phyloP scores from a whole-genome alignment of 2,888 invertebrate genomes.

The Labia minor region DNA sequence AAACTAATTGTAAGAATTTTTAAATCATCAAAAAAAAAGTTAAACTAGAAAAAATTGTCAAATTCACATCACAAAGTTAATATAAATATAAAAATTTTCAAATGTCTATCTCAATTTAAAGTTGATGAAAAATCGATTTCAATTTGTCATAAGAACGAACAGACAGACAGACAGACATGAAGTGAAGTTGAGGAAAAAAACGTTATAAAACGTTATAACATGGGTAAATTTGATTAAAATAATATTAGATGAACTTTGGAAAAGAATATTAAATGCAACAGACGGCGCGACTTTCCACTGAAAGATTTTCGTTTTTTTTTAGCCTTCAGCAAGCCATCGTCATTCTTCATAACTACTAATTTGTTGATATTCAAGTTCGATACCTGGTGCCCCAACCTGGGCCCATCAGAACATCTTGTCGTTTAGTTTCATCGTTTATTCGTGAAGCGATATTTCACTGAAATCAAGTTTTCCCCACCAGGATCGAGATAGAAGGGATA shows the following conservation, averaged over 20 bases:
- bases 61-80: no score
- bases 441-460: background rate
- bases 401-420: constrained; percentile 7
- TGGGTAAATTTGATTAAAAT: background rate
- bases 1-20: no score
- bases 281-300: background rate
- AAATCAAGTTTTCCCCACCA: background rate
- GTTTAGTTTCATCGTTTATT: constrained; percentile 8
- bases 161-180: no score
- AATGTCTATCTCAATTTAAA: no score
- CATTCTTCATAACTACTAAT: constrained; percentile 7
- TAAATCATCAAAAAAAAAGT: no score
- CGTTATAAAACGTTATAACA: no score
- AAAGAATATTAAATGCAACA: background rate
- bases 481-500: no score
- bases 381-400: constrained; percentile 9
- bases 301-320: background rate
- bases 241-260: background rate
- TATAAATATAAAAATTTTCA: no score
- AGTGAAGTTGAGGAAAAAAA: no score
- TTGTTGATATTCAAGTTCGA: constrained; percentile 8
- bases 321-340: constrained; percentile 2
- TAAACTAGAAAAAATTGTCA: no score
- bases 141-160: no score
- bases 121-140: no score